phyloP scores from a whole-genome alignment of 2,888 invertebrate genomes.

The Sipha maydis region DNA sequence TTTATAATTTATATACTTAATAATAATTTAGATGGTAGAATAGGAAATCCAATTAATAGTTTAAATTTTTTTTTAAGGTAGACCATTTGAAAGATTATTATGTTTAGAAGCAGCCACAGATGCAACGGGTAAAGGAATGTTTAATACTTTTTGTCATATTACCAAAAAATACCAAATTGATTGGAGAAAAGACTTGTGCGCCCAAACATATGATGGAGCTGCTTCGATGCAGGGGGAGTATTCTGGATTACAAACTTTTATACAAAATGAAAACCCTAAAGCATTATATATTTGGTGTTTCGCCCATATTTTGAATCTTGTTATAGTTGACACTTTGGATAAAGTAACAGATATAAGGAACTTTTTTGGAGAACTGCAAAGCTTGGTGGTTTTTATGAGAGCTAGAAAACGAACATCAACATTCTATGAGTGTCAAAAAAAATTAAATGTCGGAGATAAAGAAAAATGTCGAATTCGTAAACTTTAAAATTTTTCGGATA shows the following conservation, averaged over 20 bases:
- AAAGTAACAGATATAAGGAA: neutral
- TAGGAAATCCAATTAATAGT: too few relatives aligned
- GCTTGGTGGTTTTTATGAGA: neutral
- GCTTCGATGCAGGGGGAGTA: neutral
- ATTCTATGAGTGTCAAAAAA: constrained; percentile 16
- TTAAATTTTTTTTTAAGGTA: too few relatives aligned
- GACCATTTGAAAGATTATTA: too few relatives aligned
- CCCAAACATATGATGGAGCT: constrained; percentile 7
- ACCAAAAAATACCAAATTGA: neutral
- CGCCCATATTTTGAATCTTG: too few relatives aligned
- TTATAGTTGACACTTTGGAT: too few relatives aligned
- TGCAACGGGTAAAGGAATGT: neutral
- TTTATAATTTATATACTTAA: too few relatives aligned
- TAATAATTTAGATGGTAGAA: too few relatives aligned
- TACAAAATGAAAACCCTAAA: too few relatives aligned
- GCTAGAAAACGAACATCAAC: too few relatives aligned
- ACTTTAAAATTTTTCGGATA: constrained; percentile 2
- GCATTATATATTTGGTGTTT: too few relatives aligned
- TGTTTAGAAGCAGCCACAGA: too few relatives aligned
- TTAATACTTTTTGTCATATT: constrained; percentile 12
- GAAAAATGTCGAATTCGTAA: neutral
- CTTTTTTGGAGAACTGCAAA: neutral
- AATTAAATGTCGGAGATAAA: neutral
- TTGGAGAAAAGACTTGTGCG: neutral
- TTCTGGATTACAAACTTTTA: neutral